Evolutionary conservation across 1,140 invertebrate species (phyloP).

Genomic region (Cyphomyrmex costatus): DNA sequence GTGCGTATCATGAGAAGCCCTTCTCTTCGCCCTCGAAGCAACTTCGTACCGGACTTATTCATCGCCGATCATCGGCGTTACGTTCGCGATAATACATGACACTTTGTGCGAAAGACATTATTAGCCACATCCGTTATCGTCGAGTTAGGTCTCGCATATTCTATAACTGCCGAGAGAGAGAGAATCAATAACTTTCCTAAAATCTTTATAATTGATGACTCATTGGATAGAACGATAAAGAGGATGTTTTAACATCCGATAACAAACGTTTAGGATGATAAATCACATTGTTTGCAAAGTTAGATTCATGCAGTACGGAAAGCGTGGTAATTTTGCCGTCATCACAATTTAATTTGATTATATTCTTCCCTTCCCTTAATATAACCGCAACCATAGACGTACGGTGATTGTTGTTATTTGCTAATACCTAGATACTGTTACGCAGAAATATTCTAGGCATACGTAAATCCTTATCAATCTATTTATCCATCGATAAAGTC

Average conservation of each 20-base stretch:
- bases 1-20: constrained; percentile 67
- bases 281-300: constrained; percentile 37
- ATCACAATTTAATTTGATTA: constrained; percentile 54
- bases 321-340: constrained; percentile 1
- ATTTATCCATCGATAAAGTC: constrained; percentile 50
- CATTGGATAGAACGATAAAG: background rate
- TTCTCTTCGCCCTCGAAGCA: constrained; percentile 34
- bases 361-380: constrained; percentile 16
- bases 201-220: background rate
- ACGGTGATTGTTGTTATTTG: constrained; percentile 41
- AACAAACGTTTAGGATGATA: background rate
- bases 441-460: constrained; percentile 49
- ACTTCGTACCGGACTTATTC: constrained; percentile 80
- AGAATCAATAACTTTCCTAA: constrained; percentile 6
- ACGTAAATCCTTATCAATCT: constrained; percentile 56
- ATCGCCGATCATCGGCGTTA: constrained; percentile 75
- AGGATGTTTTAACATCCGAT: background rate
- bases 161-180: constrained; percentile 31
- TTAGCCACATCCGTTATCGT: constrained; percentile 36
- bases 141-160: constrained; percentile 38
- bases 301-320: background rate
- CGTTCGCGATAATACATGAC: constrained; percentile 36
- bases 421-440: constrained; percentile 60
- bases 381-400: constrained; percentile 20
- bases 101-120: constrained; percentile 26